phyloP scores from a whole-genome alignment of 2,797 vertebrate species.

The Avahi laniger region DNA sequence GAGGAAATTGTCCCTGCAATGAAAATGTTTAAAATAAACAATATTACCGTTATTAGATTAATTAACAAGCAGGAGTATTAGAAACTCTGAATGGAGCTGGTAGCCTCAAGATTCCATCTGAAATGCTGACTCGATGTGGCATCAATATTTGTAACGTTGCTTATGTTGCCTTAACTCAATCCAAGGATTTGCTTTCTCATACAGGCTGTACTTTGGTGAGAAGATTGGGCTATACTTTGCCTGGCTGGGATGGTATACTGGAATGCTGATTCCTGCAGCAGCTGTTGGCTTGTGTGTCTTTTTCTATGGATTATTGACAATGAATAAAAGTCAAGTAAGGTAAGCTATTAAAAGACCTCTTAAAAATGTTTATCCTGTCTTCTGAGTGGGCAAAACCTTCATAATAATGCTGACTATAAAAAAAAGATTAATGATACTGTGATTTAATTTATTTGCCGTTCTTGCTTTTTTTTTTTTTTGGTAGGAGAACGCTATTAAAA shows the following conservation, averaged over 20 bases:
- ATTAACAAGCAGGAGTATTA: not conserved
- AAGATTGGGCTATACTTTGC: conserved; percentile 99
- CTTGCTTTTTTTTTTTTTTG: not conserved
- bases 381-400: not conserved
- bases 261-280: conserved; percentile 98
- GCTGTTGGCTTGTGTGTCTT: conserved; percentile 98
- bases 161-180: not conserved
- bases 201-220: conserved; percentile 97
- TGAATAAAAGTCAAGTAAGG: conserved; percentile 99
- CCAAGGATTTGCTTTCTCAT: conserved; percentile 60
- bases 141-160: fast-evolving
- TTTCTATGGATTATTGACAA: conserved; percentile 97
- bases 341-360: conserved; percentile 71
- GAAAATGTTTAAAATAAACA: not conserved
- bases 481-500: not conserved
- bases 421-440: not conserved
- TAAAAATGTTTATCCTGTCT: not conserved
- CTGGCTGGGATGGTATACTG: conserved; percentile 99
- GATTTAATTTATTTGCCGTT: not conserved
- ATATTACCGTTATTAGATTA: not conserved
- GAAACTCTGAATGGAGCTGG: not conserved
- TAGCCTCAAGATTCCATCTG: not conserved
- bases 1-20: not conserved
- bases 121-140: not conserved
- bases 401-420: not conserved